Conservation (phyloP, 2,797 vertebrate species). For the Myotis vivesi region DNA sequence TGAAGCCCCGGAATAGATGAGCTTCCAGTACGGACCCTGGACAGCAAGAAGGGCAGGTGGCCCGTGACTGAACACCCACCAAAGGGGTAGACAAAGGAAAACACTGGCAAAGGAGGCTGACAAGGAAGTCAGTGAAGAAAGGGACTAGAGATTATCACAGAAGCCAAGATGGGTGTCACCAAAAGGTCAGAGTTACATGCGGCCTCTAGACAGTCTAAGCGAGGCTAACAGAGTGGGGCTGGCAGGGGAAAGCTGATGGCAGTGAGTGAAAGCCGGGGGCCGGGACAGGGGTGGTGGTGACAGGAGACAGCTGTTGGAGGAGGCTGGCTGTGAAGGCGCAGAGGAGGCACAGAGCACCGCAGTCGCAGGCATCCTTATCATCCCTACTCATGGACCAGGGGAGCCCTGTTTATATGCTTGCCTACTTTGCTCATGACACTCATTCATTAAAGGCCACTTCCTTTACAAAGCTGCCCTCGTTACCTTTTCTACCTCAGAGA, state of each 20-base stretch:
- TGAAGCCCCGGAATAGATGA: background rate
- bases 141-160: background rate
- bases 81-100: background rate
- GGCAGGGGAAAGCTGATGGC: background rate
- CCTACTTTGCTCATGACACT: background rate
- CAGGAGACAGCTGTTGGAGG: background rate
- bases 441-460: background rate
- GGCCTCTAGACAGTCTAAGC: background rate
- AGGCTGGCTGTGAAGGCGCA: background rate
- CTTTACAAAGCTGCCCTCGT: background rate
- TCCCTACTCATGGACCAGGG: fast-evolving
- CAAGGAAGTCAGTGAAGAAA: background rate
- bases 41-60: background rate
- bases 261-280: background rate
- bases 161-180: background rate
- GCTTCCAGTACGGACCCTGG: fast-evolving
- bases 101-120: background rate
- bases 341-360: background rate
- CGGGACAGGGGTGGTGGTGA: background rate
- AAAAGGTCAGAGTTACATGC: background rate
- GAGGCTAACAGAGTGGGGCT: background rate
- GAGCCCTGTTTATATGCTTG: background rate
- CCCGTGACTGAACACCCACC: background rate
- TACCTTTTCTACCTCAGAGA: background rate
- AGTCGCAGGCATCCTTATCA: background rate